phyloP scores from a whole-genome alignment of 1,140 invertebrate genomes.

The Trichoplusia ni region DNA sequence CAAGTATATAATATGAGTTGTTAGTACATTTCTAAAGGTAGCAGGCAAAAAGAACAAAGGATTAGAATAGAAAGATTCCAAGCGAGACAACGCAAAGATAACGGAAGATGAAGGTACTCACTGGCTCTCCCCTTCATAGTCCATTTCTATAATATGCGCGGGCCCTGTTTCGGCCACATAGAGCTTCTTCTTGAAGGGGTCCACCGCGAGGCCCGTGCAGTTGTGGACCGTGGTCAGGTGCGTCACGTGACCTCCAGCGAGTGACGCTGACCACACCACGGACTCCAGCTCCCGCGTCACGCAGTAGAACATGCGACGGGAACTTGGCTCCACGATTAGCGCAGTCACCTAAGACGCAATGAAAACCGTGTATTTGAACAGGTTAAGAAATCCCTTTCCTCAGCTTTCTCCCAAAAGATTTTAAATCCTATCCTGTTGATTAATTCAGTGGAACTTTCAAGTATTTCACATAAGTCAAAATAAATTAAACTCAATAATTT shows the following conservation, averaged over 20 bases:
- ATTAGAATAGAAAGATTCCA: too few relatives aligned
- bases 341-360: slow-evolving; percentile 63
- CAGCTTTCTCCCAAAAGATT: too few relatives aligned
- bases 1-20: too few relatives aligned
- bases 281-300: slow-evolving; percentile 39
- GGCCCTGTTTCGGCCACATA: slow-evolving; percentile 86
- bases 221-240: slow-evolving; percentile 50
- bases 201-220: slow-evolving; percentile 86
- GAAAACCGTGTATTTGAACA: neutral
- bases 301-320: slow-evolving; percentile 83
- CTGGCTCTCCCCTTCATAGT: slow-evolving; percentile 83
- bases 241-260: slow-evolving; percentile 38
- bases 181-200: slow-evolving; percentile 84
- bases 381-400: neutral
- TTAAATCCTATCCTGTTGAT: too few relatives aligned
- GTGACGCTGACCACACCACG: slow-evolving; percentile 43
- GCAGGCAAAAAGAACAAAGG: too few relatives aligned
- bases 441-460: too few relatives aligned
- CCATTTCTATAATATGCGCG: slow-evolving; percentile 84
- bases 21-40: too few relatives aligned
- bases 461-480: too few relatives aligned
- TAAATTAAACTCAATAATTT: too few relatives aligned
- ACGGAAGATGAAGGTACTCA: too few relatives aligned
- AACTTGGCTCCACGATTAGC: slow-evolving; percentile 80
- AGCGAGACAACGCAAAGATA: too few relatives aligned